Evolutionary conservation across 2,797 vertebrate genomes (phyloP).

Genomic region (Tiaroga cobitis): DNA sequence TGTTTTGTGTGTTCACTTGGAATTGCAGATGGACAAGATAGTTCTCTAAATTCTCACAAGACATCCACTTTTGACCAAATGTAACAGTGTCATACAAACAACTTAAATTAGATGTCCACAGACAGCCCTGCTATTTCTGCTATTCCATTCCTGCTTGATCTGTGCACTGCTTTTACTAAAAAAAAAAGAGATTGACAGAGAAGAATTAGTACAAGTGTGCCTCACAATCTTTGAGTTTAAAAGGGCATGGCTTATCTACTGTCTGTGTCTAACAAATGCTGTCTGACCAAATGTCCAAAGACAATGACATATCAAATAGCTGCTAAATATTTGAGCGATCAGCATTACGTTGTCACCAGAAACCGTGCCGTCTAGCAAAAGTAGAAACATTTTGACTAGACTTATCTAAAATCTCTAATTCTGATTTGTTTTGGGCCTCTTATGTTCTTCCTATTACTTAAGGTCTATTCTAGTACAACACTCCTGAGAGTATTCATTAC

Average conservation of each 20-base stretch:
- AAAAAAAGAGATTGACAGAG: not conserved
- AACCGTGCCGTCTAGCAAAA: not conserved
- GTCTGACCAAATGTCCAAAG: constrained; percentile 13
- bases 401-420: constrained; percentile 10
- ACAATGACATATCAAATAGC: constrained; percentile 4
- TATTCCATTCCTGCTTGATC: constrained; percentile 3
- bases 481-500: not conserved
- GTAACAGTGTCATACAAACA: constrained; percentile 55
- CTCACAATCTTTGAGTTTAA: constrained; percentile 32
- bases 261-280: not conserved
- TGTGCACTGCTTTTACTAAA: not conserved
- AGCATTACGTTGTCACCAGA: constrained; percentile 3
- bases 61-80: constrained; percentile 42
- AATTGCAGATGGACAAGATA: constrained; percentile 28
- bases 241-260: constrained; percentile 28
- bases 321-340: constrained; percentile 10
- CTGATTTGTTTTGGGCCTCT: not conserved
- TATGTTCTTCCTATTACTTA: constrained; percentile 2
- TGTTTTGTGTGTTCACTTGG: not conserved
- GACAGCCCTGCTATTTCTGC: constrained; percentile 15
- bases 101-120: constrained; percentile 49
- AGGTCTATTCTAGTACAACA: not conserved
- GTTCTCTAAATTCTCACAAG: constrained; percentile 15
- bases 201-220: not conserved
- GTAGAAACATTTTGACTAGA: not conserved